These are phyloP conservation scores for Leucozona laternaria DNA, from an alignment of 2,888 invertebrate species.

Conservation along the genomic window DNA sequence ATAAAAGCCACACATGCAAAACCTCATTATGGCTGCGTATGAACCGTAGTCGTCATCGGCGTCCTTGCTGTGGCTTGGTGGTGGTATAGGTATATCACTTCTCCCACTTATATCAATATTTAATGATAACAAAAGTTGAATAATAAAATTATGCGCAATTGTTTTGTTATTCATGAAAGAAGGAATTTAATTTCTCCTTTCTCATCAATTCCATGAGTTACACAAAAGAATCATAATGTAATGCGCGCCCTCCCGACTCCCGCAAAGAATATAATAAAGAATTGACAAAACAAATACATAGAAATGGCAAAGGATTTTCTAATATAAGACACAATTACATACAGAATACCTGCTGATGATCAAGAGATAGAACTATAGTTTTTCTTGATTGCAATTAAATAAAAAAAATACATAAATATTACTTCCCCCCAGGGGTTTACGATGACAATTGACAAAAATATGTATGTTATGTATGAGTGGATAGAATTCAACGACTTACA, in stretches of 20 bases:
- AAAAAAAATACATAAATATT: not conserved
- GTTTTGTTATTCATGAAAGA: slow-evolving; percentile 75
- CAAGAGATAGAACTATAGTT: slow-evolving; percentile 35
- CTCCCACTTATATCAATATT: slow-evolving; percentile 71
- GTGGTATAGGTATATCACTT: slow-evolving; percentile 31
- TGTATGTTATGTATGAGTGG: not conserved
- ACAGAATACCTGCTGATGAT: slow-evolving; percentile 56
- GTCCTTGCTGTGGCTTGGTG: not conserved
- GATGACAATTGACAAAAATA: slow-evolving; percentile 42
- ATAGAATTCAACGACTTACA: slow-evolving; percentile 46
- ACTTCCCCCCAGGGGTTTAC: not conserved
- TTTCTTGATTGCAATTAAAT: slow-evolving; percentile 68
- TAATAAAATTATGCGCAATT: slow-evolving; percentile 75
- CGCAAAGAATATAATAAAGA: slow-evolving; percentile 18
- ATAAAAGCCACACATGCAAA: slow-evolving; percentile 45
- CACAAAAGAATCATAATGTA: slow-evolving; percentile 35
- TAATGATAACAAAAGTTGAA: slow-evolving; percentile 71
- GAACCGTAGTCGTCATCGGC: not conserved
- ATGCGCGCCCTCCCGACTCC: not conserved
- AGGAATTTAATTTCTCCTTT: slow-evolving; percentile 62
- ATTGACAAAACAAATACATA: slow-evolving; percentile 42
- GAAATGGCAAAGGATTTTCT: not conserved
- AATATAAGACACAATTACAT: not conserved
- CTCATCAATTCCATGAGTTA: slow-evolving; percentile 29
- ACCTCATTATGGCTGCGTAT: slow-evolving; percentile 44